These are phyloP conservation scores for Athene cunicularia DNA, from an alignment of 2,113 vertebrate genomes.

Conservation along the genomic window DNA sequence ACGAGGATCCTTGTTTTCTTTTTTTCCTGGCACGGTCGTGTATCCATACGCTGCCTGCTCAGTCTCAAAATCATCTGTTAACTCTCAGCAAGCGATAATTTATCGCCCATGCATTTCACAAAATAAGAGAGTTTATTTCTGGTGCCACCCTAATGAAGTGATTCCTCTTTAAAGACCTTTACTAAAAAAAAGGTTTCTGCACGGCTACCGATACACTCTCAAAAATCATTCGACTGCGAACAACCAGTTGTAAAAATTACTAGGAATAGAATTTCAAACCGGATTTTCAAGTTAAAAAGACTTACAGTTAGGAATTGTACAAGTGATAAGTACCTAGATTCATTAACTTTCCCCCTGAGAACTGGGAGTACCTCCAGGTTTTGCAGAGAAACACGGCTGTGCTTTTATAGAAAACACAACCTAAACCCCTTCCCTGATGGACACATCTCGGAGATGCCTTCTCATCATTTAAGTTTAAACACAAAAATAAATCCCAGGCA, in stretches of 20 bases:
- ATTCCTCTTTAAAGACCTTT: not conserved
- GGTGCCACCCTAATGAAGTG: not conserved
- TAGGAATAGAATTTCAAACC: not conserved
- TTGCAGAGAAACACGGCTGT: not conserved
- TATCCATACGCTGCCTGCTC: not conserved
- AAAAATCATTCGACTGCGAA: not conserved
- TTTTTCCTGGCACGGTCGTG: not conserved
- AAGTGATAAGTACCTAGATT: conserved; percentile 24
- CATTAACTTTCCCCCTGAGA: conserved; percentile 47
- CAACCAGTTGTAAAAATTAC: not conserved
- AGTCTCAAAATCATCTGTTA: not conserved
- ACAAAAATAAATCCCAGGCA: not conserved
- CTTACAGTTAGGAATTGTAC: not conserved
- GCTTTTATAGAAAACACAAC: not conserved
- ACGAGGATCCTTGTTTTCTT: accelerated
- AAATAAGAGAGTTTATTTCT: not conserved
- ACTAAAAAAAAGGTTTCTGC: not conserved
- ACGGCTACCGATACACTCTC: not conserved
- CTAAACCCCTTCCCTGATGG: not conserved
- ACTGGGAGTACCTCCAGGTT: conserved; percentile 49
- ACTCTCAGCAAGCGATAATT: not conserved
- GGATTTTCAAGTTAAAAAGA: conserved; percentile 40
- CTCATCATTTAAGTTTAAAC: not conserved
- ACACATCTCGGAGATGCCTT: not conserved
- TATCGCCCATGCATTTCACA: not conserved